These are phyloP conservation scores for Clusia tigrina DNA, from an alignment of 2,888 invertebrate species.

Conservation along the genomic window DNA sequence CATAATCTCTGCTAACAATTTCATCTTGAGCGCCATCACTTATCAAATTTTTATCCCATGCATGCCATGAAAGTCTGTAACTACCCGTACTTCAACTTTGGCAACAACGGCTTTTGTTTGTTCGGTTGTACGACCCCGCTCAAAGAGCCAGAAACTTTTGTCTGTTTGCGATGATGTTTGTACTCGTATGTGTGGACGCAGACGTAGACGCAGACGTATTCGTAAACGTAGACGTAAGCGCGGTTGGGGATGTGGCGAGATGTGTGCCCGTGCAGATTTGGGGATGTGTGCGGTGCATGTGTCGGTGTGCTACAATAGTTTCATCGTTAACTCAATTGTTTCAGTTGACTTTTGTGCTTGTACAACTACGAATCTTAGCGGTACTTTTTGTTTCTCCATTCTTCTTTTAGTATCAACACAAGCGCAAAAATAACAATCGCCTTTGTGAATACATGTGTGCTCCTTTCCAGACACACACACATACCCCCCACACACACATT, in stretches of 20 bases:
- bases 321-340: slow-evolving; percentile 32
- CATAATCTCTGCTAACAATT: slow-evolving; percentile 6
- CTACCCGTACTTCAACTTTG: neutral
- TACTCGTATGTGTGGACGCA: slow-evolving; percentile 6
- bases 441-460: neutral
- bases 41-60: slow-evolving; percentile 10
- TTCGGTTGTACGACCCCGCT: too few species aligned
- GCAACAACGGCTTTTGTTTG: slow-evolving; percentile 7
- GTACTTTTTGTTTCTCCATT: neutral
- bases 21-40: slow-evolving; percentile 6
- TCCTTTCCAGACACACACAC: neutral
- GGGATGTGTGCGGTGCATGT: slow-evolving; percentile 2
- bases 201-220: neutral
- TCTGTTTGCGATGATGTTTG: slow-evolving; percentile 7
- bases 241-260: neutral
- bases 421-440: slow-evolving; percentile 6
- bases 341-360: slow-evolving; percentile 10
- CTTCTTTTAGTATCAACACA: neutral
- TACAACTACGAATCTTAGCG: slow-evolving; percentile 4
- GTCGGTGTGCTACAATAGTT: neutral
- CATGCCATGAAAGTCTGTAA: neutral
- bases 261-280: neutral
- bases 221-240: neutral
- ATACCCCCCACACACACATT: neutral
- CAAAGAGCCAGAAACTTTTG: slow-evolving; percentile 6